Base-by-base conservation (phyloP, 2,888 invertebrate species). In the Bedellia somnulentella region DNA sequence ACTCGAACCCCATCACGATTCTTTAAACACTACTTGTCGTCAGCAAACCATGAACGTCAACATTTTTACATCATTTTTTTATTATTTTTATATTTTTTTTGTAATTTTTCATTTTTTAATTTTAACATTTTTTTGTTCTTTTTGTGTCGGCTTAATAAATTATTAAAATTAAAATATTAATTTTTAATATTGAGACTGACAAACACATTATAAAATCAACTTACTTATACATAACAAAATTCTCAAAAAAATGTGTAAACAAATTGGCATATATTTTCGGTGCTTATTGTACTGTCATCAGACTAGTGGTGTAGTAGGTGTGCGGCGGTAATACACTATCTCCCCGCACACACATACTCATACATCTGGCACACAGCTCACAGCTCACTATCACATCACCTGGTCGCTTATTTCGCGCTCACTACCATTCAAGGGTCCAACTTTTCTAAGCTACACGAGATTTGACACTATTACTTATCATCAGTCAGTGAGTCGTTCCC, bases 241-340 rank as follows among this genome's bases (percentile, higher is more conserved):
- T 57, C 53, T 41, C 54, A 61, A 59, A 62, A 66, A 55, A 57
- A 64, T 66, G n/a, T n/a, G n/a, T n/a, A n/a, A n/a, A n/a, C n/a
- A n/a, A n/a, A n/a, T n/a, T n/a, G n/a, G n/a, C n/a, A n/a, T n/a
- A n/a, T n/a, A n/a, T n/a, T n/a, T n/a, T n/a, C n/a, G n/a, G n/a
- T n/a, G n/a, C n/a, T 64, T 63, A 70, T 71, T 71, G 71, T 70
- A 71, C 71, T 71, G 62, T 59, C 52, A 55, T 53, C 52, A 55
- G 57, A 52, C 54, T 48, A 57, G 58, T 59, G 48, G 47, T 52
- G 55, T 56, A 66, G 63, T n/a, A n/a, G n/a, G n/a, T n/a, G n/a
- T n/a, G n/a, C n/a, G n/a, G n/a, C n/a, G n/a, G n/a, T n/a, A n/a
- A n/a, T n/a, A n/a, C n/a, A n/a, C n/a, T n/a, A n/a, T n/a, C n/a